Evolutionary conservation across 1,140 invertebrate species (phyloP), one percentile per base, ranked within the genome.

Genomic region (Colletes gigas): DNA sequence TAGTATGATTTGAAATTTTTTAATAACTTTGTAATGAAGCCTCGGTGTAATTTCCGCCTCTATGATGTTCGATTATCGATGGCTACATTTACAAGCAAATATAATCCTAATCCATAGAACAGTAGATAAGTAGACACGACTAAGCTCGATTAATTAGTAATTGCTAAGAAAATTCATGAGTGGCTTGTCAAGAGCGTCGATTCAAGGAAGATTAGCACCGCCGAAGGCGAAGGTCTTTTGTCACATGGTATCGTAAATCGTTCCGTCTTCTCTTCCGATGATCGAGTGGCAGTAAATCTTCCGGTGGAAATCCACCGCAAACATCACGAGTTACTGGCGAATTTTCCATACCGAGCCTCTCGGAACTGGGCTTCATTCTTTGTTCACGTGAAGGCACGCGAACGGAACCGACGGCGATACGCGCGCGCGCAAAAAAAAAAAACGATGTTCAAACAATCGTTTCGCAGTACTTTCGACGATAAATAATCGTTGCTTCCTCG

Each of bases 221-320:
- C 7, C 30, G 47, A 5, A 73, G 41, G 17, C 77, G 60, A 73
- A 73, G 69, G 69, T 65, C 77, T 79, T 79, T 65, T 6, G 70
- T 79, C 77, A 65, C 60, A 57, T 57, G 60, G 19, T 6, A n/a
- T 72, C 47, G 39, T 79, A 73, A 79, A 79, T 73, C 60, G 19
- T 66, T 57, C 39, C 47, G 50, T 2, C 15, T 17, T 14, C 3
- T 4, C 3, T 14, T 21, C 4, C 6, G 60, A 57, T 50, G 60
- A 66, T 65, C 67, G 47, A 14, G 50, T 63, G 50, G 63, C 52
- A 8, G 41, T 66, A 65, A 65, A 73, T 73, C 75, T 52, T 5
- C n/a, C 66, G 55, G 21, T 7, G 57, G n/a, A 71, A 71, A 71
- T 78, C 60, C 21, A 73, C 54, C 19, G 77, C 60, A 66, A 66